Conservation (phyloP, 2,888 invertebrate genomes). For the Euzophera pinguis region DNA sequence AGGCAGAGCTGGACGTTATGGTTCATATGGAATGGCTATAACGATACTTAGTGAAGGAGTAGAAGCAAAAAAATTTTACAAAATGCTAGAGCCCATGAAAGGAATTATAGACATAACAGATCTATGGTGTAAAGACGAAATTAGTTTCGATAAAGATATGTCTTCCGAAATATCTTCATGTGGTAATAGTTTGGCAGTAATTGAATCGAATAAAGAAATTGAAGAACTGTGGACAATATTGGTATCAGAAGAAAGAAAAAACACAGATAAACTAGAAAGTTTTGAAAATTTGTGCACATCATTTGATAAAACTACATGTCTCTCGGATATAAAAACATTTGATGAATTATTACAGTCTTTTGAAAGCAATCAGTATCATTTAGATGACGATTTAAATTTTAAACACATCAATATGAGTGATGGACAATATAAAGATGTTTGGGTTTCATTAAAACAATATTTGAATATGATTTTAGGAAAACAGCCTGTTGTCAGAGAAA, state of each 20-base stretch:
- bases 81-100: conserved; percentile 79
- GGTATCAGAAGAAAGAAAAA: conserved; percentile 19
- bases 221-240: conserved; percentile 39
- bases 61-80: conserved; percentile 80
- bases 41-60: conserved; percentile 84
- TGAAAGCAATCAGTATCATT: conserved; percentile 23
- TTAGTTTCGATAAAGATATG: conserved; percentile 13
- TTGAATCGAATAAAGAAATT: neutral
- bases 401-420: conserved; percentile 13
- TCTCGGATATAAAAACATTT: conserved; percentile 38
- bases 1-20: conserved; percentile 97
- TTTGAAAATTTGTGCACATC: conserved; percentile 39
- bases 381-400: conserved; percentile 18
- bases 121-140: conserved; percentile 45
- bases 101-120: conserved; percentile 44
- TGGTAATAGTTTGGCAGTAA: neutral
- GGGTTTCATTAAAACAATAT: neutral
- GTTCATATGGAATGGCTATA: conserved; percentile 89
- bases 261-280: conserved; percentile 25
- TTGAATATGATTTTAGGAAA: neutral
- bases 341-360: conserved; percentile 46
- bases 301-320: conserved; percentile 26
- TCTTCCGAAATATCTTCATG: neutral
- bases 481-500: neutral
- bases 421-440: conserved; percentile 1